phyloP scores from a whole-genome alignment of 2,888 invertebrate genomes.

The Quadroppia sp. region DNA sequence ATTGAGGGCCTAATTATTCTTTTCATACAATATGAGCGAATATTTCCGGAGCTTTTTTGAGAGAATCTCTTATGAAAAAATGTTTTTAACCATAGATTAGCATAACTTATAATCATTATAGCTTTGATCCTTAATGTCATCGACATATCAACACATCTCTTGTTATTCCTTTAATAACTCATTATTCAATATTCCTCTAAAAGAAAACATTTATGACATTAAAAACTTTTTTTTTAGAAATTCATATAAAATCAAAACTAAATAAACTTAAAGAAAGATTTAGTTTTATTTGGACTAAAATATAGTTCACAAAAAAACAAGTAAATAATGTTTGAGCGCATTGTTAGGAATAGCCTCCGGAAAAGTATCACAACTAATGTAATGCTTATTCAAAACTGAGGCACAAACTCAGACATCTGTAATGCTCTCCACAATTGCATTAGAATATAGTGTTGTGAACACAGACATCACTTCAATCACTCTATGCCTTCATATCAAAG shows the following conservation, averaged over 20 bases:
- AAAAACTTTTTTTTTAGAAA: neutral
- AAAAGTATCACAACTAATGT: neutral
- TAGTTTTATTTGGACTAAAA: neutral
- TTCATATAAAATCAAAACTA: neutral
- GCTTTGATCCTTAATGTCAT: constrained; percentile 1
- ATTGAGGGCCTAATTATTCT: constrained; percentile 29
- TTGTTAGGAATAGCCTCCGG: neutral
- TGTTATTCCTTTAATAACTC: neutral
- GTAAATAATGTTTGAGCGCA: constrained; percentile 8
- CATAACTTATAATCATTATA: constrained; percentile 3
- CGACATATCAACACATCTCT: constrained; percentile 10
- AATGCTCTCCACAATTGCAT: constrained; percentile 5
- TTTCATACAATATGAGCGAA: neutral
- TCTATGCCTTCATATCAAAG: neutral
- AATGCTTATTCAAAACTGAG: neutral
- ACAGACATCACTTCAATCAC: neutral
- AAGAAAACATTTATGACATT: neutral
- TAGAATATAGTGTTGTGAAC: neutral
- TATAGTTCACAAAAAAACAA: neutral
- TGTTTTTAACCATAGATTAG: neutral
- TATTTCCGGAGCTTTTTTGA: constrained; percentile 23
- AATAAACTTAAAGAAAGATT: neutral
- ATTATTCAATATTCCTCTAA: neutral
- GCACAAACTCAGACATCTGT: neutral
- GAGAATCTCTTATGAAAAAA: constrained; percentile 5